phyloP scores from a whole-genome alignment of 2,888 invertebrate genomes.

The Sturmia bella region DNA sequence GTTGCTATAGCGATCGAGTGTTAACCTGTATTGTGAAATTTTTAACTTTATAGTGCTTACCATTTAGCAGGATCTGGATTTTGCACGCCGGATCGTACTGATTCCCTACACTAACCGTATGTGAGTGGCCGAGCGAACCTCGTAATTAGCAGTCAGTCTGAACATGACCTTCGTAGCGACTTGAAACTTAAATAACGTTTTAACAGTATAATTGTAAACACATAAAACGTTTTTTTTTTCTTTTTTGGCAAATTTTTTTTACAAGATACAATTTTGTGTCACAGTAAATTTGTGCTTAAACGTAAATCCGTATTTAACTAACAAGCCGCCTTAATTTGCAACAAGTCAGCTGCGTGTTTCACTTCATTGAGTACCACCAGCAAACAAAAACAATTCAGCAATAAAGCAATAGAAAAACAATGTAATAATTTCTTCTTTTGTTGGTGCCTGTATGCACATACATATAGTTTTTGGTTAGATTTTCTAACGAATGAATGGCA shows the following conservation, averaged over 20 bases:
- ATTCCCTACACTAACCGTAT: too few species aligned
- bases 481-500: conserved; percentile 22
- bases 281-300: conserved; percentile 57
- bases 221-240: too few species aligned
- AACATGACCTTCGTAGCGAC: too few species aligned
- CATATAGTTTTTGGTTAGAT: conserved; percentile 16
- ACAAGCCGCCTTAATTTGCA: conserved; percentile 63
- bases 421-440: conserved; percentile 53
- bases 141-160: too few species aligned
- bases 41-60: too few species aligned
- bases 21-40: too few species aligned
- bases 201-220: too few species aligned
- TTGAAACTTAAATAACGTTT: too few species aligned
- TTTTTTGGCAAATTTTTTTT: background rate
- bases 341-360: conserved; percentile 45
- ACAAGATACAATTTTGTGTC: conserved; percentile 58
- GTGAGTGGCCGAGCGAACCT: too few species aligned
- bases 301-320: conserved; percentile 64
- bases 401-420: conserved; percentile 67
- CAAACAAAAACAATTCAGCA: conserved; percentile 41
- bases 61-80: too few species aligned
- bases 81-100: too few species aligned
- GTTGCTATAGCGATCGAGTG: too few species aligned
- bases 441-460: conserved; percentile 5
- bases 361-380: conserved; percentile 37